These are phyloP conservation scores for Yponomeuta evonymella DNA, from an alignment of 2,888 invertebrate genomes.

Conservation along the genomic window DNA sequence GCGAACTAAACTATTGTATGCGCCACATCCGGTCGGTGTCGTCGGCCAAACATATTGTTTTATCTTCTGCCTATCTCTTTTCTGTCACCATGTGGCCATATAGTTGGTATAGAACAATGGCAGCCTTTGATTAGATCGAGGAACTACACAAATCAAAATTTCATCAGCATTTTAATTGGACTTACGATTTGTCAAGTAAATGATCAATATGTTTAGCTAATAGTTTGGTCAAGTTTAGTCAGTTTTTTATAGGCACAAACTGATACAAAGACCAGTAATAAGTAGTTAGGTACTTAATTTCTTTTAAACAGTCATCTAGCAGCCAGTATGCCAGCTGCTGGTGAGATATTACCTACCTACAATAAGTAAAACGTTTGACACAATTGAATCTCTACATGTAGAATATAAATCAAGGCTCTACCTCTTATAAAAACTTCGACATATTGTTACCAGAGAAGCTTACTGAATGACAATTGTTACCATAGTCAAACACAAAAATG, in stretches of 20 bases:
- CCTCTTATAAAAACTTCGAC: neutral
- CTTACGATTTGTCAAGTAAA: no score
- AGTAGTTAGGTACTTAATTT: no score
- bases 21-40: slow-evolving; percentile 48
- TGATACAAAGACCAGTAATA: no score
- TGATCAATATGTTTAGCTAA: no score
- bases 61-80: neutral
- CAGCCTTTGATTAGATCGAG: no score
- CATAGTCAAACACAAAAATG: neutral
- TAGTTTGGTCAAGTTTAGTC: no score
- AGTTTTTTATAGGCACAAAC: no score
- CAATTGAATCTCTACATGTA: neutral
- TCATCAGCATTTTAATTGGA: no score
- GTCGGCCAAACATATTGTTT: slow-evolving; percentile 16
- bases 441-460: neutral
- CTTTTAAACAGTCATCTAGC: no score
- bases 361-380: neutral
- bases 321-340: neutral
- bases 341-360: neutral
- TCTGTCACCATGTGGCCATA: no score
- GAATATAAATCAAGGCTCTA: slow-evolving; percentile 4
- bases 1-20: slow-evolving; percentile 49
- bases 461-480: neutral
- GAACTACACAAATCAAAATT: no score
- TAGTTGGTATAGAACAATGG: no score